phyloP scores from a whole-genome alignment of 2,797 vertebrate species.

The Lepus oiostolus region DNA sequence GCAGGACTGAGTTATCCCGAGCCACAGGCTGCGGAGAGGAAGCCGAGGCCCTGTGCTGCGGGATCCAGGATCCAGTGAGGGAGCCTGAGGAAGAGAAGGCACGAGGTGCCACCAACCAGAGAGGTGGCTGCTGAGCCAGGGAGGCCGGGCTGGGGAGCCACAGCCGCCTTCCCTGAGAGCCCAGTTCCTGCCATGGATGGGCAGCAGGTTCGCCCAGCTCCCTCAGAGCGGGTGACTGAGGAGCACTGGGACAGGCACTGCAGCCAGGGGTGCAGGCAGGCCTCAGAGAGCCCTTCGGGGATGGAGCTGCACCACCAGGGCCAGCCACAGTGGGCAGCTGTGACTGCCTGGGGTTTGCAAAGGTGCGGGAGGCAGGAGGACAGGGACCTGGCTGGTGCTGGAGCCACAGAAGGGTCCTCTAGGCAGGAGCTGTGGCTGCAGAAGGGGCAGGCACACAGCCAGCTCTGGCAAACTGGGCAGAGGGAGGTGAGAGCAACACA shows the following conservation, averaged over 20 bases:
- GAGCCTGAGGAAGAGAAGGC: too few relatives aligned
- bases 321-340: too few relatives aligned
- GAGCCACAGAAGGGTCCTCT: fast-evolving
- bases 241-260: neutral
- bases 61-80: neutral
- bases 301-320: neutral
- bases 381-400: neutral
- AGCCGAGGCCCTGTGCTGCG: neutral
- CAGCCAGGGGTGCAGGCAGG: neutral
- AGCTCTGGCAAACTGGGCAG: fast-evolving
- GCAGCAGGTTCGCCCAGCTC: neutral
- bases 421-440: neutral
- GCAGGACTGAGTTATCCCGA: neutral
- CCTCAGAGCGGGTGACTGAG: neutral
- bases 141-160: neutral
- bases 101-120: neutral
- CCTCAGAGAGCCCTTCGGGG: neutral
- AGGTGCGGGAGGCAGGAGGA: neutral
- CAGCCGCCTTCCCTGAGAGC: neutral
- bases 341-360: too few relatives aligned
- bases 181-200: too few relatives aligned
- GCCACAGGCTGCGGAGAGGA: neutral
- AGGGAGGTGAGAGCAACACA: neutral
- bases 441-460: neutral
- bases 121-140: neutral